Percentiles rank a stretch among this genome's conserved stretches.
phyloP scores from a whole-genome alignment of 2,888 invertebrate genomes.

The Apotomis capreana region DNA sequence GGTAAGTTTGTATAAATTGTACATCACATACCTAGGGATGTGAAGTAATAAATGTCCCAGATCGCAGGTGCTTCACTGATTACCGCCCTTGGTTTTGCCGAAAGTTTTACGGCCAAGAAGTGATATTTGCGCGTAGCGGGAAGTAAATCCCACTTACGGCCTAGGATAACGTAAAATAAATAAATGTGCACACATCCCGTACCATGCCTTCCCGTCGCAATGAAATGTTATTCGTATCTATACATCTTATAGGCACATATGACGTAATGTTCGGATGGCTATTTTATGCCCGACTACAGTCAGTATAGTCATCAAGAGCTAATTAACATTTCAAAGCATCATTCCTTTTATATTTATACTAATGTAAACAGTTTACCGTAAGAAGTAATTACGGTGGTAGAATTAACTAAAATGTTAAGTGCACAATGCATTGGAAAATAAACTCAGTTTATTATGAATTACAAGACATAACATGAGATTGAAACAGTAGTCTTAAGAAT shows the following conservation, averaged over 20 bases:
- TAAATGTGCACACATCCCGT: neutral
- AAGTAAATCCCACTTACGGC: no score
- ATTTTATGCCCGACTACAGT: neutral
- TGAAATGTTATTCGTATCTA: neutral
- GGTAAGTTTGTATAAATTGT: no score
- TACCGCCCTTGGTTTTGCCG: no score
- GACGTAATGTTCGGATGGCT: neutral
- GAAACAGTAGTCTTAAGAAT: no score
- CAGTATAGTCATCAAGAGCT: neutral
- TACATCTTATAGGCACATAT: neutral
- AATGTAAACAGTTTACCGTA: neutral
- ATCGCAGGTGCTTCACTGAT: no score
- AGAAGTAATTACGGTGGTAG: neutral
- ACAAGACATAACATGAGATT: no score
- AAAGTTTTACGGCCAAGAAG: no score
- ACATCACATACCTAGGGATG: no score
- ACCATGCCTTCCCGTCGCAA: neutral
- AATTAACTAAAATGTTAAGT: neutral
- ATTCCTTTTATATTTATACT: neutral
- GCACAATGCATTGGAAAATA: neutral
- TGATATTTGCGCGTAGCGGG: no score
- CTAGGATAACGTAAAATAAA: no score
- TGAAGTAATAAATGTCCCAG: no score
- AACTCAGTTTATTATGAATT: neutral
- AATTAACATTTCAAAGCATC: constrained; percentile 1